Evolutionary conservation across 1,140 invertebrate species (phyloP), one percentile per base, ranked within the genome.

Genomic region (Portunus trituberculatus): DNA sequence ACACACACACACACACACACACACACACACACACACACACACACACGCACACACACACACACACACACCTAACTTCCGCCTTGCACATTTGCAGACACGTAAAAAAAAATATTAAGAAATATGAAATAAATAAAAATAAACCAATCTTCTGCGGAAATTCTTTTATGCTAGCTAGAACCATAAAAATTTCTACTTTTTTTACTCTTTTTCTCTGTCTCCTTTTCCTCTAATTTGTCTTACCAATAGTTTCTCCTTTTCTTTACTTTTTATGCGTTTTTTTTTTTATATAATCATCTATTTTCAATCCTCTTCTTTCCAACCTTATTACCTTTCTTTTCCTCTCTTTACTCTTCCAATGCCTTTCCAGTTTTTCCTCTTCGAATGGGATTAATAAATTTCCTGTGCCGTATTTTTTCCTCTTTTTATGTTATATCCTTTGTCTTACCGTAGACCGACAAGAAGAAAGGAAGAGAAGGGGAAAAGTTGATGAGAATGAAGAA

Each of bases 1-100:
- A 76, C 67, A 76, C 67, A 76, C 67, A 76, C 67, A 76, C 67
- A 76, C 67, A 76, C 67, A 76, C 16, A 76, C 67, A 76, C 67
- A 76, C 67, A n/a, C 67, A 76, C 67, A 76, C 67, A 76, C 67
- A 76, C 67, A 76, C 67, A 76, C 67, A 76, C 67, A 76, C 7
- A 76, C 67, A 76, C 67, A 76, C 67, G n/a, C 67, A 76, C 67
- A 76, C 67, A 76, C 67, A 76, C 67, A 76, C 67, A 76, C 67
- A 76, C 67, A 76, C 67, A 76, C 67, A 76, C 16, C 0, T 20
- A 76, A 7, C 67, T 76, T 76, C 20, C 20, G 20, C 67, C 4
- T 76, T n/a, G 67, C 52, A 59, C 16, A 0, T 59, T 59, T 20
- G 16, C 1, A 59, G 16, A 59, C 12, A 59, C 2, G 67, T 76